Evolutionary conservation across 2,888 invertebrate species (phyloP), one percentile per base, ranked within the genome.

Genomic region (Acrobasis repandana): DNA sequence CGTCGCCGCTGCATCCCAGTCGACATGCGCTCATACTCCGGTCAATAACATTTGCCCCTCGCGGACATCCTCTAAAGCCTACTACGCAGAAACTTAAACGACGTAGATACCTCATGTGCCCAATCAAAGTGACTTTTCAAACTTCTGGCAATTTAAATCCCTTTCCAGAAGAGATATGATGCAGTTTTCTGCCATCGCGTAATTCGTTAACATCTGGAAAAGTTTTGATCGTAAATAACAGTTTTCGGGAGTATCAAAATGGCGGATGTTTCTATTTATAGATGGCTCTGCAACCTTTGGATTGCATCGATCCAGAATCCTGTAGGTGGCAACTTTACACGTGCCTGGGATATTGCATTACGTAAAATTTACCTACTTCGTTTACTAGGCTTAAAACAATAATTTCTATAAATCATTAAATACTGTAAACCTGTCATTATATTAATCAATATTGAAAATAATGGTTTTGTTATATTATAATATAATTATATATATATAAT

Each of bases 1-100:
- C 54, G 54, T 2, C 88, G 54, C 16, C 88, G 80, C 77, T 84
- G 81, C 84, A 78, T 43, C 75, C 80, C 72, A 73, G 78, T 74
- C 82, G 86, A 77, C 85, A 83, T 85, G 88, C 80, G 79, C 78
- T 65, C 79, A 67, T 61, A 67, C 64, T 67, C 77, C 87, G 88
- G 86, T 90, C 90, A 87, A 90, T 90, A 90, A 73, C 81, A 75
- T 74, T 70, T 64, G 65, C 65, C 62, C 63, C 62, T 56, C 51
- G 61, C 38, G 56, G 43, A 52, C 61, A 61, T 61, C 61, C 63
- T 63, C 62, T 51, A 57, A 61, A 51, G 57, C 56, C 59, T 20
- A 46, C 46, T 34, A 58, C 50, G 50, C 48, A 51, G 28, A 20
- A 38, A 20, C n/a, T 15, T 33, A 52, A 28, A 54, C 46, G 28